Conservation (phyloP, 2,888 invertebrate species). For the Drosophila engyochracea region DNA sequence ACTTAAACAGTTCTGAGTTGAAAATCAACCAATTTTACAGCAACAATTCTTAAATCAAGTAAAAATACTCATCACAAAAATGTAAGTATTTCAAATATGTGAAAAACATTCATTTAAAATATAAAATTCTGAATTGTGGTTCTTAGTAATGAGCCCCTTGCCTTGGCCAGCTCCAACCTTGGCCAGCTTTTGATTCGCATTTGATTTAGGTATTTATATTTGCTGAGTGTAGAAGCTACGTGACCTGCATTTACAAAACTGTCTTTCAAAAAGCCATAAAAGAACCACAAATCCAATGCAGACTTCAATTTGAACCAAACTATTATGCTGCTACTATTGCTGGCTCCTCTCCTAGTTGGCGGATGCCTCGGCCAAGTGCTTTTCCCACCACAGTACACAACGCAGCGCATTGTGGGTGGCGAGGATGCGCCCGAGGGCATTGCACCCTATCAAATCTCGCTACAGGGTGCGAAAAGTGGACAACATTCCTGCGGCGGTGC, state of each 20-base stretch:
- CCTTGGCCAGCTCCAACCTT: not conserved
- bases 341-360: constrained; percentile 4
- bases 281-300: constrained; percentile 29
- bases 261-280: constrained; percentile 25
- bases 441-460: constrained; percentile 84
- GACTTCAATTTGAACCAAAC: constrained; percentile 1
- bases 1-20: not conserved
- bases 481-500: constrained; percentile 84
- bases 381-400: constrained; percentile 72
- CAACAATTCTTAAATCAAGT: not conserved
- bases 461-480: constrained; percentile 71
- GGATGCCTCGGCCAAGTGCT: constrained; percentile 48
- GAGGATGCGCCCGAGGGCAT: constrained; percentile 75
- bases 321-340: constrained; percentile 43
- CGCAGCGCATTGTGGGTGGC: constrained; percentile 82
- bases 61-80: not conserved
- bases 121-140: not conserved
- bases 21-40: not conserved
- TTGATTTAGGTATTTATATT: not conserved
- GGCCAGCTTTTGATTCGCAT: not conserved
- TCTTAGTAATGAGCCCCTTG: not conserved
- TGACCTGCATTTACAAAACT: constrained; percentile 21
- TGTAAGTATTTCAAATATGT: not conserved
- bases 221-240: constrained; percentile 13
- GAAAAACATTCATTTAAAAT: not conserved